Evolutionary conservation across 2,888 invertebrate species (phyloP).

Genomic region (Tetranychus truncatus): DNA sequence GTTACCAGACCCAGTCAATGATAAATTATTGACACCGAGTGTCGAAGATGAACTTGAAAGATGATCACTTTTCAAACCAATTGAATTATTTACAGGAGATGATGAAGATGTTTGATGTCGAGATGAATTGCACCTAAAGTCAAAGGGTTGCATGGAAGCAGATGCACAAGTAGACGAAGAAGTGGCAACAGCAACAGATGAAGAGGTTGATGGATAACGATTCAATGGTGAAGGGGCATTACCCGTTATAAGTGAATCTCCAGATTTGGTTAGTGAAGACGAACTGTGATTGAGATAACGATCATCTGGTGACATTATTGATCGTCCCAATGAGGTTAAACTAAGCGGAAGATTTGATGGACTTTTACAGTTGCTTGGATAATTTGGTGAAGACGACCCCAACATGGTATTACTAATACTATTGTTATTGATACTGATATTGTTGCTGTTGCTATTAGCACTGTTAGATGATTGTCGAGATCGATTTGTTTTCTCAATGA

Average conservation of each 20-base stretch:
- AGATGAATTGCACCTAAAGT: conserved; percentile 46
- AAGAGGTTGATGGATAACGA: conserved; percentile 5
- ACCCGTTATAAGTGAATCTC: conserved; percentile 14
- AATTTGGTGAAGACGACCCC: not conserved
- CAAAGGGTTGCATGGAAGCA: conserved; percentile 88
- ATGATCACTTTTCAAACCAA: not conserved
- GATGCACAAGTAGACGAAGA: conserved; percentile 62
- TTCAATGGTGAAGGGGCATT: conserved; percentile 7
- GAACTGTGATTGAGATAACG: not conserved
- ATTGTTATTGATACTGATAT: not conserved
- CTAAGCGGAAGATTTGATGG: not conserved
- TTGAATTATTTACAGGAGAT: not conserved
- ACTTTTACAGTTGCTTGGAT: not conserved
- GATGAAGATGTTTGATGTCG: conserved; percentile 8
- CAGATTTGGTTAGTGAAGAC: too few species aligned
- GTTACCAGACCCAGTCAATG: not conserved
- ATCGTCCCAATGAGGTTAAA: not conserved
- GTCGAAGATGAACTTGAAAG: not conserved
- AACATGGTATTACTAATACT: not conserved
- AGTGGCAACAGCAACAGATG: conserved; percentile 37
- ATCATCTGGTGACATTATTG: not conserved
- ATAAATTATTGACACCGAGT: not conserved
- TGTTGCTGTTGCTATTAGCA: not conserved
- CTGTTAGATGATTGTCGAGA: not conserved
- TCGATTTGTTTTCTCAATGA: not conserved